Evolutionary conservation across 2,797 vertebrate species (phyloP).

Genomic region (Cirrhinus molitorella): DNA sequence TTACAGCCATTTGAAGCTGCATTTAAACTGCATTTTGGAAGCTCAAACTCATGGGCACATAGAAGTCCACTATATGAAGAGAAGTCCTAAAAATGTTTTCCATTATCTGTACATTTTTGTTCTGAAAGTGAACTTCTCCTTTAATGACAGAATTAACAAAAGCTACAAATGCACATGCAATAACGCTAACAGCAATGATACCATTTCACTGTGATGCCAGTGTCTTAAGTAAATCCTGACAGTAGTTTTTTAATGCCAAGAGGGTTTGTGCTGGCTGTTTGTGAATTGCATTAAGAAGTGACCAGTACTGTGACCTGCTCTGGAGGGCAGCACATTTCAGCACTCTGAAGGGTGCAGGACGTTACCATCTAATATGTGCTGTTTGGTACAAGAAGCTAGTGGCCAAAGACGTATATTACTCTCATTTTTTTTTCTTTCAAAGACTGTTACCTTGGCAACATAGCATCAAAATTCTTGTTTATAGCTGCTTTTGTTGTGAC

Average conservation of each 20-base stretch:
- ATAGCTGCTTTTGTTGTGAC: conserved; percentile 22
- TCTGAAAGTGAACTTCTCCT: no score
- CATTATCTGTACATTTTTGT: no score
- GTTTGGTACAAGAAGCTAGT: conserved; percentile 21
- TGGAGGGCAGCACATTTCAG: conserved; percentile 4
- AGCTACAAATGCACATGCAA: background rate
- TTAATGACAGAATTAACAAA: no score
- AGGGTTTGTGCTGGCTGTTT: background rate
- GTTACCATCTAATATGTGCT: background rate
- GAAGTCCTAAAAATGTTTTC: no score
- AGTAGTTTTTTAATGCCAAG: background rate
- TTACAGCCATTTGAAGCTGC: no score
- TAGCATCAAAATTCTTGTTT: conserved; percentile 6
- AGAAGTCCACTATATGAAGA: no score
- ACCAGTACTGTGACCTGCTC: background rate
- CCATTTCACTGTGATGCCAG: background rate
- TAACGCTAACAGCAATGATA: no score
- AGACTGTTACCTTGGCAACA: conserved; percentile 21
- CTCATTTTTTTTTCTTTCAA: background rate
- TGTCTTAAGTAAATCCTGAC: background rate
- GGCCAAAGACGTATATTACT: conserved; percentile 8
- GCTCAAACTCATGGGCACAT: no score
- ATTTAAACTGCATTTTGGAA: no score
- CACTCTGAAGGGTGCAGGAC: background rate
- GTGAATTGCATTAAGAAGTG: conserved; percentile 17